These are phyloP conservation scores for Mantis religiosa DNA, from an alignment of 2,888 invertebrate genomes.

Conservation along the genomic window DNA sequence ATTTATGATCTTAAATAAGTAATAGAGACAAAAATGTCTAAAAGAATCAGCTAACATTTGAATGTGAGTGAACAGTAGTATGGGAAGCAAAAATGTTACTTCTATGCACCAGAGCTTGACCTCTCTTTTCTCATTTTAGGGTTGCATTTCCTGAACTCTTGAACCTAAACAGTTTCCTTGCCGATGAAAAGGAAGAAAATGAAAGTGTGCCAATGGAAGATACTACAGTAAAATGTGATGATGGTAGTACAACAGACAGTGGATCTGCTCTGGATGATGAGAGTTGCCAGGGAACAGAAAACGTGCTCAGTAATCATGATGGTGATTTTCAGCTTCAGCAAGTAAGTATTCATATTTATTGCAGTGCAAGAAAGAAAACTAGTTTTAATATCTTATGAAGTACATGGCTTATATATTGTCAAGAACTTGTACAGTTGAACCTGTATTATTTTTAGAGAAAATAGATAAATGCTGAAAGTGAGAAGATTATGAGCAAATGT, in stretches of 20 bases:
- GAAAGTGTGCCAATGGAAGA: constrained; percentile 46
- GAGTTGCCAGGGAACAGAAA: constrained; percentile 42
- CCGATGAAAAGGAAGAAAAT: constrained; percentile 37
- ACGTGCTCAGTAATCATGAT: constrained; percentile 33
- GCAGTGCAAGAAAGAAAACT: no score
- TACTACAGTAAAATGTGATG: constrained; percentile 54
- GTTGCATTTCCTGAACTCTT: constrained; percentile 77
- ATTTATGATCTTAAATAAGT: no score
- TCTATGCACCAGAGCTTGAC: background rate
- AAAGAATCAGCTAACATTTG: no score
- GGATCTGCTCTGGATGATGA: constrained; percentile 66
- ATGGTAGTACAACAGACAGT: constrained; percentile 64
- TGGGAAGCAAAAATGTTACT: no score
- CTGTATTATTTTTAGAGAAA: no score
- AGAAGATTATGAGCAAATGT: no score
- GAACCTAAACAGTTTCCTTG: constrained; percentile 71
- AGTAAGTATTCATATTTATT: background rate
- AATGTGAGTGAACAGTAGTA: no score
- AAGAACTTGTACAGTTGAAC: no score
- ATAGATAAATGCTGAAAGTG: no score
- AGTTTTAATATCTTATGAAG: no score
- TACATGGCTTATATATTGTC: no score
- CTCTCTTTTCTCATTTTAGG: constrained; percentile 47
- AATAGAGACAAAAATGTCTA: no score
- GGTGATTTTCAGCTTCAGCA: constrained; percentile 21